These are phyloP conservation scores for Karalla daura DNA, from an alignment of 2,797 vertebrate species.

Conservation along the genomic window DNA sequence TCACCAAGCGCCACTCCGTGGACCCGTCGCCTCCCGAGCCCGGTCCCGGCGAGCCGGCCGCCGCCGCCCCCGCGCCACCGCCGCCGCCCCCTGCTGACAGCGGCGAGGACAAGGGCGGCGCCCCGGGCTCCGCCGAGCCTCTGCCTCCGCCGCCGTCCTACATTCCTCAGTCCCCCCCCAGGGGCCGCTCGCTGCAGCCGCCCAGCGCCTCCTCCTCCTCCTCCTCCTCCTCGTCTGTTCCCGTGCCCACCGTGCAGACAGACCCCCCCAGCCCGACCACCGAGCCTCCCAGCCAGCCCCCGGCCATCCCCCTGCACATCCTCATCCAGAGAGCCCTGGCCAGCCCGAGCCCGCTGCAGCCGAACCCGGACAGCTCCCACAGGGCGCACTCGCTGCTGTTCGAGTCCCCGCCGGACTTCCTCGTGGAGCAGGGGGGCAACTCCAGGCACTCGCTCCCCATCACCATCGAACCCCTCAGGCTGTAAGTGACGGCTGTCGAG, in stretches of 20 bases:
- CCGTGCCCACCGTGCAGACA: conserved; percentile 20
- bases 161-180: conserved; percentile 73
- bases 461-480: conserved; percentile 94
- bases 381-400: conserved; percentile 93
- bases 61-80: not conserved
- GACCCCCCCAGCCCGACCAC: conserved; percentile 79
- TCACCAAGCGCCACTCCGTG: conserved; percentile 67
- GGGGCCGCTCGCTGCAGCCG: conserved; percentile 52
- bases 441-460: conserved; percentile 88
- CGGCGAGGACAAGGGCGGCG: conserved; percentile 28
- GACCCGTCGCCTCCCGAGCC: conserved; percentile 74
- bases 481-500: conserved; percentile 85
- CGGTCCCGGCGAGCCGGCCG: conserved; percentile 33
- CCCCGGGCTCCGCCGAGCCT: not conserved
- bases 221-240: conserved; percentile 45
- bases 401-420: conserved; percentile 81
- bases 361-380: conserved; percentile 84
- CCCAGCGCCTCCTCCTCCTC: conserved; percentile 21
- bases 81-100: conserved; percentile 30
- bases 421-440: conserved; percentile 55
- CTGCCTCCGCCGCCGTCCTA: conserved; percentile 51
- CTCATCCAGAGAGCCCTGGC: conserved; percentile 92
- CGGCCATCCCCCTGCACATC: conserved; percentile 89
- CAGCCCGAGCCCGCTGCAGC: conserved; percentile 83
- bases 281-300: conserved; percentile 68